Conservation (phyloP, 2,113 vertebrate species). For the Geococcyx californianus region DNA sequence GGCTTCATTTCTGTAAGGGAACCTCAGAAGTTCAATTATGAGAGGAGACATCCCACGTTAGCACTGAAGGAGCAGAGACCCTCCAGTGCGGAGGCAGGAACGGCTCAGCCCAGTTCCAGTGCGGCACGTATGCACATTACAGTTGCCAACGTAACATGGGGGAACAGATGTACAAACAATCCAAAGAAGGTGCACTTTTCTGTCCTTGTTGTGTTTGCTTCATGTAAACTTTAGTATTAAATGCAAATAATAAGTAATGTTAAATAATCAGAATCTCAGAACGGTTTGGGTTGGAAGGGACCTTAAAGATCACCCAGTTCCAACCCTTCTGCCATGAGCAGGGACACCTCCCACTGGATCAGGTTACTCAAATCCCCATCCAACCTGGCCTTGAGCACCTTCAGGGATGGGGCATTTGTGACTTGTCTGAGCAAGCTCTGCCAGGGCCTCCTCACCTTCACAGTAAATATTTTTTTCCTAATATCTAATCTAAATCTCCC, state of each 20-base stretch:
- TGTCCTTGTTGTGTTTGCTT: not conserved
- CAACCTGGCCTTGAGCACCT: no score
- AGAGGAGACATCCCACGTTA: not conserved
- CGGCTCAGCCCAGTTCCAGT: not conserved
- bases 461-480: no score
- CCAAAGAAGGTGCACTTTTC: not conserved
- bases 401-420: no score
- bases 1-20: not conserved
- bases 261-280: not conserved
- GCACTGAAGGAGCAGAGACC: not conserved
- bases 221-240: not conserved
- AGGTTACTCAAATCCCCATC: no score
- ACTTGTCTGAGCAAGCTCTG: no score
- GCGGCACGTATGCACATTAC: fast-evolving
- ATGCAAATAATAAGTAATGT: not conserved
- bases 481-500: no score
- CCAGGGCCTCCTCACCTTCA: no score
- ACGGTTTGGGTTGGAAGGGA: no score
- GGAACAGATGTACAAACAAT: not conserved
- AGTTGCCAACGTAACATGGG: fast-evolving
- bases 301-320: no score
- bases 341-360: no score
- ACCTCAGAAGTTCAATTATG: not conserved
- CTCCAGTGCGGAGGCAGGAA: not conserved
- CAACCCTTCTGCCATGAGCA: no score